These are phyloP conservation scores for Channa striata DNA, from an alignment of 2,797 vertebrate species.

Conservation along the genomic window DNA sequence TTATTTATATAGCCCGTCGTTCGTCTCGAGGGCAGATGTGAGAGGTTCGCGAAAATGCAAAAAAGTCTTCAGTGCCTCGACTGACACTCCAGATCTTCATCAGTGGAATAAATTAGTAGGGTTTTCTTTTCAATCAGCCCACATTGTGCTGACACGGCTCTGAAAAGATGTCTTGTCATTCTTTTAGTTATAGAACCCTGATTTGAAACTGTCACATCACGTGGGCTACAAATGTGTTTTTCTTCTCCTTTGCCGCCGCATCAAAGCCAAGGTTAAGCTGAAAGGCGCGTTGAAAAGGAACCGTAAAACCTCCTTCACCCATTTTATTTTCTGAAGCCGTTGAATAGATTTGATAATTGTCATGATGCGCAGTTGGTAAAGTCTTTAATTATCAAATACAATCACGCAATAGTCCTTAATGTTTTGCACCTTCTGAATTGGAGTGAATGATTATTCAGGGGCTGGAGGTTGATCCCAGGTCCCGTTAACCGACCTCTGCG, in stretches of 20 bases:
- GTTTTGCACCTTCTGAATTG: slow-evolving; percentile 8
- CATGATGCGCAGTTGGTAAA: slow-evolving; percentile 21
- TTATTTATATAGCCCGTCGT: slow-evolving; percentile 62
- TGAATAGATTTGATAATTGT: slow-evolving; percentile 39
- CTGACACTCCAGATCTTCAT: slow-evolving; percentile 51
- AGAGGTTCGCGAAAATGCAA: slow-evolving; percentile 51
- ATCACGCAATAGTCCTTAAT: slow-evolving; percentile 19
- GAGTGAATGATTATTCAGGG: slow-evolving; percentile 16
- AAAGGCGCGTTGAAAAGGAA: slow-evolving; percentile 37
- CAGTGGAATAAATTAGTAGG: slow-evolving; percentile 50
- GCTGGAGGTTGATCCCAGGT: slow-evolving; percentile 22
- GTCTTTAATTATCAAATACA: slow-evolving; percentile 26
- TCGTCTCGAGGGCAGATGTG: slow-evolving; percentile 50
- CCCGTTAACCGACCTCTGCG: slow-evolving; percentile 20
- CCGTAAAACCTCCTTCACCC: slow-evolving; percentile 18
- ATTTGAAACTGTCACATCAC: slow-evolving; percentile 28
- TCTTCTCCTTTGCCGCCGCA: slow-evolving; percentile 33
- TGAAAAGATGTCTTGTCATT: slow-evolving; percentile 38
- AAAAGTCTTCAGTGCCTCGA: slow-evolving; percentile 5
- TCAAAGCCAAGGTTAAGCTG: slow-evolving; percentile 41
- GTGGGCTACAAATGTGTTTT: slow-evolving; percentile 16
- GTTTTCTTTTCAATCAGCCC: slow-evolving; percentile 52
- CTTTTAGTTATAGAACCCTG: slow-evolving; percentile 37
- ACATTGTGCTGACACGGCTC: slow-evolving; percentile 51
- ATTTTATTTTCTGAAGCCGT: slow-evolving; percentile 33